A percentile compares a stretch with the other conserved stretches of the same genome.
Conservation (phyloP, 1,140 invertebrate genomes). For the Achroia grisella region DNA sequence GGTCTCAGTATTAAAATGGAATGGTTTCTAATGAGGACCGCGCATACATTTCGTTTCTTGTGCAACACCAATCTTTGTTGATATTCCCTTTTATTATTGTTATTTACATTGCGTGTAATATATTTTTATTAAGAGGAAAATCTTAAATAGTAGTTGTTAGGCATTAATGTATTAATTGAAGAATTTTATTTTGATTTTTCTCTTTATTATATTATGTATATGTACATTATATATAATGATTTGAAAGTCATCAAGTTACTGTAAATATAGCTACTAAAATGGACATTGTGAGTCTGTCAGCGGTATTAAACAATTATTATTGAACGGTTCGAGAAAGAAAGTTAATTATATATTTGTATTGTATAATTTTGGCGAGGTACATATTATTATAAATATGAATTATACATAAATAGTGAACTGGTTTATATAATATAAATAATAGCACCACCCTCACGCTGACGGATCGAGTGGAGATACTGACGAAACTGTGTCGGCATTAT, state of each 20-base stretch:
- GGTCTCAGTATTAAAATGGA: constrained; percentile 55
- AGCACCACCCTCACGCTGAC: constrained; percentile 38
- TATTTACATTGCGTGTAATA: constrained; percentile 63
- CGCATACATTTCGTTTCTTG: constrained; percentile 10
- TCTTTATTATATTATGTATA: constrained; percentile 64
- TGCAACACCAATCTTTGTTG: constrained; percentile 50
- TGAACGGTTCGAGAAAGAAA: constrained; percentile 24
- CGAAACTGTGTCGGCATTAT: constrained; percentile 72
- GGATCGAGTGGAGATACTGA: constrained; percentile 30
- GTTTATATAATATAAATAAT: constrained; percentile 32
- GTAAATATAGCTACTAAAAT: constrained; percentile 65
- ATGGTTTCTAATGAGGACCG: constrained; percentile 16
- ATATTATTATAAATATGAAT: constrained; percentile 34
- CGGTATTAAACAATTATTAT: constrained; percentile 24
- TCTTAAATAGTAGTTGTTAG: constrained; percentile 70
- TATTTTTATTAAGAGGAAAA: constrained; percentile 69
- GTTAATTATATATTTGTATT: constrained; percentile 59
- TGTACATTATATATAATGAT: constrained; percentile 65
- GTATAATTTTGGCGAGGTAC: constrained; percentile 43
- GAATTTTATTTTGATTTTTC: constrained; percentile 70
- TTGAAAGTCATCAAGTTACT: constrained; percentile 57
- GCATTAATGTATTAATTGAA: constrained; percentile 69
- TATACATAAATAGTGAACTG: constrained; percentile 39
- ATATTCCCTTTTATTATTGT: constrained; percentile 51
- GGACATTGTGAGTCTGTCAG: constrained; percentile 36